Conservation (phyloP, 2,888 invertebrate species). For the Girardia tigrina region DNA sequence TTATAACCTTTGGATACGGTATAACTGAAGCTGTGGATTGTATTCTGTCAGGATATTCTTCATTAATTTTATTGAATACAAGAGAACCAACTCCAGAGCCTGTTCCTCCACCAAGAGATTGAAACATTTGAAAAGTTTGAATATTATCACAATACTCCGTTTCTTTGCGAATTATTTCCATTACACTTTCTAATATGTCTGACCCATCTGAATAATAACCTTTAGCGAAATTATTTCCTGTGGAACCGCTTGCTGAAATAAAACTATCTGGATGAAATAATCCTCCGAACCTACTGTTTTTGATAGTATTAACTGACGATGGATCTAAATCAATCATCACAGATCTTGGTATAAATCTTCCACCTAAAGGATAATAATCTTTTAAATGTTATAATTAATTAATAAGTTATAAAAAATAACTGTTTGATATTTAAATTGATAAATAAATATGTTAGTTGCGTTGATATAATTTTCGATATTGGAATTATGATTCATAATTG, state of each 20-base stretch:
- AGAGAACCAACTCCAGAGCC: conserved; percentile 30
- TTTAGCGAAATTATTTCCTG: conserved; percentile 72
- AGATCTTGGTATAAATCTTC: conserved; percentile 46
- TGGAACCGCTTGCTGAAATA: conserved; percentile 63
- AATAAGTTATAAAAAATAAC: too few species aligned
- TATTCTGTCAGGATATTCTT: conserved; percentile 53
- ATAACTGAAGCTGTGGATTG: conserved; percentile 93
- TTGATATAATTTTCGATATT: too few species aligned
- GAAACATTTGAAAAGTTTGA: conserved; percentile 53
- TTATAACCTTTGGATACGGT: conserved; percentile 67
- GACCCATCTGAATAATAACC: conserved; percentile 81
- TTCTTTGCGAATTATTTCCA: conserved; percentile 61
- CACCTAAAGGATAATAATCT: conserved; percentile 52
- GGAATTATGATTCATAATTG: too few species aligned
- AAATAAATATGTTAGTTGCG: too few species aligned
- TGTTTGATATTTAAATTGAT: too few species aligned
- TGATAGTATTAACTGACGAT: conserved; percentile 84
- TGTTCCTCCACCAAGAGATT: conserved; percentile 57
- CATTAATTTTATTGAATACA: conserved; percentile 24
- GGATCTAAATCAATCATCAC: conserved; percentile 81
- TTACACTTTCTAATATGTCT: conserved; percentile 55
- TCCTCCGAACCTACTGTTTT: conserved; percentile 74
- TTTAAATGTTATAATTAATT: too few species aligned
- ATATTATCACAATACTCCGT: conserved; percentile 74
- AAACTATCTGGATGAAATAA: conserved; percentile 85